Percentiles rank a stretch among this genome's conserved stretches.
These are phyloP conservation scores for Acheta domesticus DNA, from an alignment of 2,888 invertebrate genomes.

Conservation along the genomic window DNA sequence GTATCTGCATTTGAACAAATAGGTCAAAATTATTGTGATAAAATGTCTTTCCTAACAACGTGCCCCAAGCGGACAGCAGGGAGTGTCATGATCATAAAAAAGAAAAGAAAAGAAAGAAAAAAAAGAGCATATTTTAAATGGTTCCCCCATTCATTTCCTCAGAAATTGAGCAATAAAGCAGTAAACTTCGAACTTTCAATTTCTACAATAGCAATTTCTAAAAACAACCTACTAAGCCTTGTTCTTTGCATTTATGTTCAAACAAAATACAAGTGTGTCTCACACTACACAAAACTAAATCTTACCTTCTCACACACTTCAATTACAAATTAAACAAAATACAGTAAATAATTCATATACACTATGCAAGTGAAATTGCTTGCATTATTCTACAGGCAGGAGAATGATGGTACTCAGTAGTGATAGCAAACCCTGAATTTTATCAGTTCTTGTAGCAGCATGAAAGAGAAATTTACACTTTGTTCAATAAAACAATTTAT, in stretches of 20 bases:
- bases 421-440: slow-evolving; percentile 11
- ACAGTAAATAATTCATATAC: not conserved
- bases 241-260: not conserved
- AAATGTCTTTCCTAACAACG: not conserved
- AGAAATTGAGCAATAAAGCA: slow-evolving; percentile 10
- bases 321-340: not conserved
- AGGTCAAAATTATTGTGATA: not conserved
- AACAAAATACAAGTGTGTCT: not conserved
- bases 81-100: not conserved
- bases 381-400: slow-evolving; percentile 1
- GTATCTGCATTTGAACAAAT: not conserved
- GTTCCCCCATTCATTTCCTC: not conserved
- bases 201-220: not conserved
- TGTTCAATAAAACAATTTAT: slow-evolving; percentile 22
- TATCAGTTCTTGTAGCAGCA: slow-evolving; percentile 11
- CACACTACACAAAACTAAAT: not conserved
- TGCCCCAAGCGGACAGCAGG: not conserved
- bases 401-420: slow-evolving; percentile 11
- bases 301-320: not conserved
- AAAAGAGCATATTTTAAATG: not conserved
- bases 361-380: not conserved
- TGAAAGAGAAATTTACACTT: slow-evolving; percentile 20
- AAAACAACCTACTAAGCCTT: not conserved
- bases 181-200: not conserved
- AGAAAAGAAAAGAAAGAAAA: not conserved